phyloP scores from a whole-genome alignment of 2,113 vertebrate genomes.

The Pyxicephalus adspersus region DNA sequence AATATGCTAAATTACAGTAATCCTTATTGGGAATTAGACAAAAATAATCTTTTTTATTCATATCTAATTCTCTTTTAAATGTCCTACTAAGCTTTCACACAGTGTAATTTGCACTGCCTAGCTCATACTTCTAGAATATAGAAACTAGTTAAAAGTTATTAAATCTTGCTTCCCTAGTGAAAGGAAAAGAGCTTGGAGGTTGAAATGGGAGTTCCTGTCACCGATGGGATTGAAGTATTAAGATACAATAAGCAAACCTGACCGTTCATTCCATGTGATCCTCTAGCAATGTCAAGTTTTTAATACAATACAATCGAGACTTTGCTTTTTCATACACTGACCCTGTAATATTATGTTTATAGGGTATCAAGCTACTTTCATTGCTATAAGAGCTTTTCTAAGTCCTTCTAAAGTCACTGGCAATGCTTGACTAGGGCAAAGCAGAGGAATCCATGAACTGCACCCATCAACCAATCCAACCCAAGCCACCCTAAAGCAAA shows the following conservation, averaged over 20 bases:
- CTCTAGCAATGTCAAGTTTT: constrained; percentile 16
- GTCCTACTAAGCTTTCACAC: constrained; percentile 36
- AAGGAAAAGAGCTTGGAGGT: constrained; percentile 10
- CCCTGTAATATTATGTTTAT: constrained; percentile 20
- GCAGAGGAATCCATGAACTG: too few relatives aligned
- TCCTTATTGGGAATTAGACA: constrained; percentile 44
- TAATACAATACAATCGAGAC: neutral
- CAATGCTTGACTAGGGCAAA: too few relatives aligned
- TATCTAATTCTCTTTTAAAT: constrained; percentile 41
- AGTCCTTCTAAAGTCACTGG: neutral
- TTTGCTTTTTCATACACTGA: neutral
- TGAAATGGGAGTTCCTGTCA: neutral
- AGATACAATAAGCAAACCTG: neutral
- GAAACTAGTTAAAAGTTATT: constrained; percentile 33
- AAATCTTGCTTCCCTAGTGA: constrained; percentile 19
- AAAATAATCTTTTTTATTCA: constrained; percentile 11
- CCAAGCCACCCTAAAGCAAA: too few relatives aligned
- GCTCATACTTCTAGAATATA: constrained; percentile 6
- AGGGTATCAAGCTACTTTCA: neutral
- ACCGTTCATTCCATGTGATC: neutral
- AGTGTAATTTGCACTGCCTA: constrained; percentile 20
- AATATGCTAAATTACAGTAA: constrained; percentile 43
- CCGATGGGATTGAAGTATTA: constrained; percentile 7
- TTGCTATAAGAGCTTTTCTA: neutral
- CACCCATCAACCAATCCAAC: too few relatives aligned